Percentiles rank a stretch among this genome's conserved stretches.
phyloP scores from a whole-genome alignment of 2,888 invertebrate species.

The Folsomia manolachei region DNA sequence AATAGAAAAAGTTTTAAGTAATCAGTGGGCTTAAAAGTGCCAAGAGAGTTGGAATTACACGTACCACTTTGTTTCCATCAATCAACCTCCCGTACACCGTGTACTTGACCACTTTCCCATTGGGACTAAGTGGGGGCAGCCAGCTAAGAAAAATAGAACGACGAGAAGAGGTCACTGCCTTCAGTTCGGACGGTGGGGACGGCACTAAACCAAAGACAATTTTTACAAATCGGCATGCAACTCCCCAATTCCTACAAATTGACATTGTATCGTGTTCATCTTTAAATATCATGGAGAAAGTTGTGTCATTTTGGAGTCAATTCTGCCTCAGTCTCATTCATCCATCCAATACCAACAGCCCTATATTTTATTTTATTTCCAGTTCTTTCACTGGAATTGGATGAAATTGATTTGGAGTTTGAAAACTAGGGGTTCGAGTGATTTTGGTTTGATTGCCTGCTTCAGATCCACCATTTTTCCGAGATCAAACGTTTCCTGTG shows the following conservation, averaged over 20 bases:
- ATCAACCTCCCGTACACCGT: slow-evolving; percentile 62
- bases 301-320: too few species aligned
- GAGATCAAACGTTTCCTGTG: neutral
- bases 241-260: too few species aligned
- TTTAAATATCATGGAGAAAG: too few species aligned
- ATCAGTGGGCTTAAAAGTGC: neutral
- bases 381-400: too few species aligned
- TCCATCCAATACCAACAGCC: too few species aligned
- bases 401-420: too few species aligned
- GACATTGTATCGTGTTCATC: too few species aligned
- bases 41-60: neutral
- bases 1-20: neutral
- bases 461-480: neutral
- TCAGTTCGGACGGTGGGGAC: slow-evolving; percentile 73
- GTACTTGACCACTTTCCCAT: slow-evolving; percentile 74
- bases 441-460: neutral
- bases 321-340: too few species aligned
- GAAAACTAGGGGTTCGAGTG: too few species aligned
- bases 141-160: slow-evolving; percentile 74
- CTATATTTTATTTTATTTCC: too few species aligned
- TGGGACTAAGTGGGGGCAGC: slow-evolving; percentile 71
- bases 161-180: slow-evolving; percentile 71
- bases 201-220: too few species aligned
- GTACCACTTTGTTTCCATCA: slow-evolving; percentile 47
- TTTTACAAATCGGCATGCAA: too few species aligned